These are phyloP conservation scores for Rhinolophus sinicus DNA, from an alignment of 2,113 vertebrate species.

Conservation along the genomic window DNA sequence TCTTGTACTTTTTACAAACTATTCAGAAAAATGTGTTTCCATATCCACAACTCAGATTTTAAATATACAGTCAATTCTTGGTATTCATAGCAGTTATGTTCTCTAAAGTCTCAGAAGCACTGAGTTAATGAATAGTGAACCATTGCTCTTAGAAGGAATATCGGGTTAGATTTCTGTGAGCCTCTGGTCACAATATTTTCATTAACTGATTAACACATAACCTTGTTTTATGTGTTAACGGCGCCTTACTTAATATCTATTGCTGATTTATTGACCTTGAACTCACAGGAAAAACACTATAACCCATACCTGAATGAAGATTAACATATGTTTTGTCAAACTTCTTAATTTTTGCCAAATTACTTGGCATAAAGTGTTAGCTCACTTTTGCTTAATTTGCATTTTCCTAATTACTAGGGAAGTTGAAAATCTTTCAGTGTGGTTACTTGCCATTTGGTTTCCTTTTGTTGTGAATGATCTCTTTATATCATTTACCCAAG, in stretches of 20 bases:
- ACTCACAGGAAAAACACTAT: not conserved
- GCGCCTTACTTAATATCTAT: not conserved
- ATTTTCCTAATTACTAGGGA: conserved; percentile 11
- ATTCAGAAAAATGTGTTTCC: not conserved
- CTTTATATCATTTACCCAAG: not conserved
- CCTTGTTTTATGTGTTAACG: not conserved
- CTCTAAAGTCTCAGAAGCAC: not conserved
- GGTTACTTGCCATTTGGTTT: not conserved
- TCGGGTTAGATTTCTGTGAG: not conserved
- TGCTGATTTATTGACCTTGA: not conserved
- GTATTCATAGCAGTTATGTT: not conserved
- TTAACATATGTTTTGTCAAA: not conserved
- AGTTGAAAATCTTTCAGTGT: not conserved
- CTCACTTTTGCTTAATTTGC: not conserved
- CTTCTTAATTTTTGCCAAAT: not conserved
- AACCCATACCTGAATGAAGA: not conserved
- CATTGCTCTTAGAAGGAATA: not conserved
- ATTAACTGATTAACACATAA: not conserved
- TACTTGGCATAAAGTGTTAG: not conserved
- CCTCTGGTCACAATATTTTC: not conserved
- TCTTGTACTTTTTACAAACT: not conserved
- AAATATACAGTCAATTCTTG: not conserved
- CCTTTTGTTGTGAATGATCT: not conserved
- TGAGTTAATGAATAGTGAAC: not conserved
- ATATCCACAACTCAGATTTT: not conserved